Conservation (phyloP, 2,113 vertebrate species). For the Dissostichus mawsoni region DNA sequence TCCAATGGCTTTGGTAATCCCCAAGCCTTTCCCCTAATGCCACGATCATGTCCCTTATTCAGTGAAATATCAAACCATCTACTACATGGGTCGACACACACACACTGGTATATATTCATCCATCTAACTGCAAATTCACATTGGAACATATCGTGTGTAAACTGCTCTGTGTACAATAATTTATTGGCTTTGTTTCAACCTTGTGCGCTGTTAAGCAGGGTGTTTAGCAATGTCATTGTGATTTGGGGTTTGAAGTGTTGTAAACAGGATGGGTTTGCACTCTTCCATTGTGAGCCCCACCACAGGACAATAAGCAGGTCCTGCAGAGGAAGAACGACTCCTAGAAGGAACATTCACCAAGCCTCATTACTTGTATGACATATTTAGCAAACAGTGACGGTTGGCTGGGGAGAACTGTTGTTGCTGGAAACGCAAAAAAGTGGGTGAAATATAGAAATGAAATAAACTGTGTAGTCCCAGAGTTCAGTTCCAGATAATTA, state of each 20-base stretch:
- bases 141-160: background rate
- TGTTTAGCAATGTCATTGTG: conserved; percentile 50
- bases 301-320: conserved; percentile 67
- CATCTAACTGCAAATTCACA: conserved; percentile 8
- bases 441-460: conserved; percentile 2
- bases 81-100: background rate
- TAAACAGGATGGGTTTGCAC: conserved; percentile 80
- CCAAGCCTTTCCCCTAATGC: background rate
- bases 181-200: conserved; percentile 28
- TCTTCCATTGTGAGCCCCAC: conserved; percentile 45
- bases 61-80: background rate
- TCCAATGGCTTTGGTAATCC: background rate
- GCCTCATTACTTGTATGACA: conserved; percentile 53
- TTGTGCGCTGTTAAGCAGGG: background rate
- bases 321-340: conserved; percentile 42
- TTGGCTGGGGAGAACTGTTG: conserved; percentile 20
- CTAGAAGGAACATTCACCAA: conserved; percentile 48
- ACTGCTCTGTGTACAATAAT: conserved; percentile 2
- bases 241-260: conserved; percentile 60
- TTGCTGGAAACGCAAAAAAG: conserved; percentile 14
- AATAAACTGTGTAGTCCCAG: background rate
- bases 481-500: conserved; percentile 12
- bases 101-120: background rate
- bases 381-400: conserved; percentile 64
- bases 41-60: background rate